Evolutionary conservation across 1,140 invertebrate species (phyloP).

Genomic region (Berghia stephanieae): DNA sequence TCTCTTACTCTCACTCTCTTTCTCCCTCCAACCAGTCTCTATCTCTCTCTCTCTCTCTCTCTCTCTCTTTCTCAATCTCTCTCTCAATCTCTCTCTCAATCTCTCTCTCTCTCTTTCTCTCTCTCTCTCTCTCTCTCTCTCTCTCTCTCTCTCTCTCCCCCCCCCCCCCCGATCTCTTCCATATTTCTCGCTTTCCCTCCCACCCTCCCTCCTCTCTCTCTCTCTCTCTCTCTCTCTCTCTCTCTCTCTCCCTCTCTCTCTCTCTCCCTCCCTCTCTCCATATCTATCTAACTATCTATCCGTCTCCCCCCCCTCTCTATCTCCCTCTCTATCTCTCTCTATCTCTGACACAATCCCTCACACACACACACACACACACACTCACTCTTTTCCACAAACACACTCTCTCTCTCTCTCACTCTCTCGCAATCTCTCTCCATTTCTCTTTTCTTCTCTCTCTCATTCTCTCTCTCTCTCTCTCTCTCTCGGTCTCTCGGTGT

Average conservation of each 20-base stretch:
- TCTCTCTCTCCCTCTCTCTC: conserved; percentile 24
- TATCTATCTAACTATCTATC: neutral
- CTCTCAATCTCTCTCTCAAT: neutral
- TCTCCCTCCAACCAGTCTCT: too few species aligned
- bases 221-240: neutral
- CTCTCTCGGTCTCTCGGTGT: too few species aligned
- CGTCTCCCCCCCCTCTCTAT: neutral
- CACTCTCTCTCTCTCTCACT: too few species aligned
- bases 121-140: neutral
- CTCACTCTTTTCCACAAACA: too few species aligned
- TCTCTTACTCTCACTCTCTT: conserved; percentile 11
- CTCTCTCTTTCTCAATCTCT: too few species aligned
- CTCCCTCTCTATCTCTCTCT: neutral
- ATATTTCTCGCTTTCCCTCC: conserved; percentile 1
- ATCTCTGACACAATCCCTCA: too few species aligned
- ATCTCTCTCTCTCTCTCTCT: too few species aligned
- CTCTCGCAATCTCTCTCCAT: too few species aligned
- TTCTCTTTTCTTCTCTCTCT: too few species aligned
- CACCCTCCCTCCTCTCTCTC: neutral
- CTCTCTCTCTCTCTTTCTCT: neutral
- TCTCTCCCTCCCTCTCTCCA: neutral
- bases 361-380: too few species aligned
- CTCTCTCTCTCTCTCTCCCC: neutral
- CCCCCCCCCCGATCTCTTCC: neutral
- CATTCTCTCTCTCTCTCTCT: too few species aligned